Percentiles rank a stretch among this genome's conserved stretches.
These are phyloP conservation scores for Lateolabrax maculatus DNA, from an alignment of 2,797 vertebrate species.

Conservation along the genomic window DNA sequence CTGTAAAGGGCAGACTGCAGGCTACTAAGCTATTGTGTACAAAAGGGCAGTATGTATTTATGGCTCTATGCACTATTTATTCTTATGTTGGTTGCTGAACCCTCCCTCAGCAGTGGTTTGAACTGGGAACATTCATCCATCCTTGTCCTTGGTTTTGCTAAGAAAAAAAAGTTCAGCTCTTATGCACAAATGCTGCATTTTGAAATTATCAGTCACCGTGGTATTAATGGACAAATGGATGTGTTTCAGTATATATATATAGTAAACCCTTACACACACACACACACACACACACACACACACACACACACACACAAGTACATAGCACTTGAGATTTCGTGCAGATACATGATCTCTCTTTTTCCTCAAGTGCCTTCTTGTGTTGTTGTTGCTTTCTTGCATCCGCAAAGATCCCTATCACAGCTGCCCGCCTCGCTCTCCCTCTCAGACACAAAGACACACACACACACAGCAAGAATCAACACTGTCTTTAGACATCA, in stretches of 20 bases:
- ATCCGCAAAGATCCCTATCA: slow-evolving; percentile 82
- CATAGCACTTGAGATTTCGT: slow-evolving; percentile 56
- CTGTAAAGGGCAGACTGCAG: slow-evolving; percentile 20
- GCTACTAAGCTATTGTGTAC: slow-evolving; percentile 27
- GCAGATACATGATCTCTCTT: slow-evolving; percentile 65
- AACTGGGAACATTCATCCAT: slow-evolving; percentile 23
- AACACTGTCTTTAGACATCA: slow-evolving; percentile 70
- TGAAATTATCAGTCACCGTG: slow-evolving; percentile 13
- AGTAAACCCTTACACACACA: neutral
- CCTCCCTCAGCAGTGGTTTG: slow-evolving; percentile 29
- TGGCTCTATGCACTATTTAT: slow-evolving; percentile 38
- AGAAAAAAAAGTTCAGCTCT: slow-evolving; percentile 21
- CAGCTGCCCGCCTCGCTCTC: slow-evolving; percentile 45
- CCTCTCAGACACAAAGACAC: slow-evolving; percentile 29
- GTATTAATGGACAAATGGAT: slow-evolving; percentile 14
- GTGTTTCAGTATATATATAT: neutral
- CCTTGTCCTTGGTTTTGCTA: slow-evolving; percentile 34
- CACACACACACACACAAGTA: slow-evolving; percentile 5
- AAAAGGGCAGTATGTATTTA: slow-evolving; percentile 47
- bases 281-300: slow-evolving; percentile 2
- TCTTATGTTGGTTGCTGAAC: slow-evolving; percentile 52
- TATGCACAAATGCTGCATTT: neutral
- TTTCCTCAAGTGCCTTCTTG: slow-evolving; percentile 65
- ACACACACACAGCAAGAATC: slow-evolving; percentile 48
- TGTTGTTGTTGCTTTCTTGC: slow-evolving; percentile 76